phyloP scores from a whole-genome alignment of 2,113 vertebrate genomes.

The Calcarius ornatus region DNA sequence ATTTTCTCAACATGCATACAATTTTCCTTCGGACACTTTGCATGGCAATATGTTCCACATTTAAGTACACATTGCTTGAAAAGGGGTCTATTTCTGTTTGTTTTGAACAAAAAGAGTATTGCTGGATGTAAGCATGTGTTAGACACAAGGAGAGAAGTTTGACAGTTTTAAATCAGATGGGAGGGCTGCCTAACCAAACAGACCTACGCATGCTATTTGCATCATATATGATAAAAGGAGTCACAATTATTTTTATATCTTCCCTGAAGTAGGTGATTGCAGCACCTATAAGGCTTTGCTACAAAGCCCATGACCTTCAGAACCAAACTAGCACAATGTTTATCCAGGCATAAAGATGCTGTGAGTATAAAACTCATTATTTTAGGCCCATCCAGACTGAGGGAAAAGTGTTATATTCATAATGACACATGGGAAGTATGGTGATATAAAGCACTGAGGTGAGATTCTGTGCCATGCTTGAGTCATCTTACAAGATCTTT shows the following conservation, averaged over 20 bases:
- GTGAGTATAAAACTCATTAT: background rate
- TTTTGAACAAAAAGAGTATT: background rate
- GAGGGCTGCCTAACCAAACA: background rate
- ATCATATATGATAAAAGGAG: background rate
- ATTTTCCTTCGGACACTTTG: background rate
- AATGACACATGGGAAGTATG: background rate
- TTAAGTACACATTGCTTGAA: background rate
- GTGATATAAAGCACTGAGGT: background rate
- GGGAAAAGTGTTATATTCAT: background rate
- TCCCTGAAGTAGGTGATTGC: background rate
- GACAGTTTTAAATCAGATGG: background rate
- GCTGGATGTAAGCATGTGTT: background rate
- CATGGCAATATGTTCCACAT: background rate
- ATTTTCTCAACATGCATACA: background rate
- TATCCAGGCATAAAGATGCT: background rate
- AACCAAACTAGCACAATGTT: background rate
- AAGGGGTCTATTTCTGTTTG: background rate
- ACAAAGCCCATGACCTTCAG: background rate
- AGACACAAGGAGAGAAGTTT: background rate
- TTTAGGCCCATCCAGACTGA: background rate
- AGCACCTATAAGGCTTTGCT: background rate
- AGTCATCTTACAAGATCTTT: background rate
- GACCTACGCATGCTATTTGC: fast-evolving
- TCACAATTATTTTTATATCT: background rate
- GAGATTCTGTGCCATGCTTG: background rate